Base-by-base conservation (phyloP, 2,888 invertebrate species). In the Alsophila aescularia region DNA sequence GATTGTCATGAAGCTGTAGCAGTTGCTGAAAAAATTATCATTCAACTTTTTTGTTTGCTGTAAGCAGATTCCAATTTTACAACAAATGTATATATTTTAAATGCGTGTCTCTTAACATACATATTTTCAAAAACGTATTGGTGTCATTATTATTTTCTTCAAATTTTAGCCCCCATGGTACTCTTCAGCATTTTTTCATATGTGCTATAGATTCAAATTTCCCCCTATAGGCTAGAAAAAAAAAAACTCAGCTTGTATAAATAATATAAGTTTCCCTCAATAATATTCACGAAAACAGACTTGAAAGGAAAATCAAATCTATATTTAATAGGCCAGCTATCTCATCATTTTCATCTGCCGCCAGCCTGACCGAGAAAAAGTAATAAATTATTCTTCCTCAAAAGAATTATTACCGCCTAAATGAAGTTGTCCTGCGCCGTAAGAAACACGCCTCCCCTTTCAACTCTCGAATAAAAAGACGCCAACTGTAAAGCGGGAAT, bases 401-500 rank as follows among this genome's bases (percentile, higher is more conserved):
- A 60, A 66, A 60, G 65, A 66, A 65, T 67, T 68, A 72, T 64
- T 60, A 67, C 61, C 66, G 65, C 62, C 74, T 68, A 72, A 85
- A 85, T 85, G 79, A 74, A 83, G 80, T 77, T 75, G 77, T 76
- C 60, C 62, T 69, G 62, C 57, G 54, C 68, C 62, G 67, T 76
- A 77, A 75, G 73, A 70, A 80, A 72, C 70, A 72, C 70, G 71
- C 67, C 71, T 73, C 73, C 73, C 75, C 74, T 81, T 77, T 77
- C 72, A 77, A 75, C 66, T 73, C 73, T 56, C 57, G 68, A 69
- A 73, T 71, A 71, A 79, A 83, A 77, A 75, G 65, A 61, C 68
- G 70, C 66, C 75, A 78, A 77, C 74, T 77, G 75, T 77, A 75
- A 79, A 79, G 73, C 68, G 69, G 70, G 70, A 72, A 67, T 75